Percentiles rank a stretch among this genome's conserved stretches.
phyloP scores from a whole-genome alignment of 2,113 vertebrate species.

The Gnathonemus echidnorhynchus region DNA sequence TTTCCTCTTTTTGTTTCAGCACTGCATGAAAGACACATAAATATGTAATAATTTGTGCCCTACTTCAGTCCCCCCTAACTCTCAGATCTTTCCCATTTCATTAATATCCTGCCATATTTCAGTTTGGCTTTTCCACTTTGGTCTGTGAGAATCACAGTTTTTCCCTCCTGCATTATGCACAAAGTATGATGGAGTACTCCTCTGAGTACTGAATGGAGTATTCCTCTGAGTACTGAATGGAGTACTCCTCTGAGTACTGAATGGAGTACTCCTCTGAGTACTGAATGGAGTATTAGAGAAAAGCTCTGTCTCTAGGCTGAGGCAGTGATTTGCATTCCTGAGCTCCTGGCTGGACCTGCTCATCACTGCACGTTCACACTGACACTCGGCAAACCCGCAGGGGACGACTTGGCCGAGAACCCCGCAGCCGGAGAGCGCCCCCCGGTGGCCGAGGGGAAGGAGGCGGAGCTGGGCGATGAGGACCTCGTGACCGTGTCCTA shows the following conservation, averaged over 20 bases:
- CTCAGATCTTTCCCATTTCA: not conserved
- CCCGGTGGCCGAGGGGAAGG: conserved; percentile 62
- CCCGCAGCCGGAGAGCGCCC: conserved; percentile 25
- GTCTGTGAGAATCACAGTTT: not conserved
- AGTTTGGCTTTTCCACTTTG: not conserved
- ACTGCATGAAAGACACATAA: not conserved
- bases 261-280: not conserved
- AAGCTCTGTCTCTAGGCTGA: not conserved
- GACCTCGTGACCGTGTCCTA: conserved; percentile 83
- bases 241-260: conserved; percentile 40
- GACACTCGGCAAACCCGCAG: conserved; percentile 23
- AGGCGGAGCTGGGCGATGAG: conserved; percentile 71
- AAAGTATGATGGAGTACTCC: not conserved
- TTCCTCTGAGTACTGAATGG: conserved; percentile 39
- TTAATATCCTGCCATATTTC: not conserved
- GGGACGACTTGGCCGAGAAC: conserved; percentile 31
- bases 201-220: conserved; percentile 38
- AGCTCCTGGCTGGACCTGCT: not conserved
- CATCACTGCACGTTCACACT: not conserved
- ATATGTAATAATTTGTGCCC: not conserved
- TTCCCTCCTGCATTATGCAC: not conserved
- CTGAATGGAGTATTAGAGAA: conserved; percentile 84
- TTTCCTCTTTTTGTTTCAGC: not conserved
- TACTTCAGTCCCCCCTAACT: not conserved
- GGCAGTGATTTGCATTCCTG: not conserved